Evolutionary conservation across 2,888 invertebrate species (phyloP), one percentile per base, ranked within the genome.

Genomic region (Andrena haemorrhoa): DNA sequence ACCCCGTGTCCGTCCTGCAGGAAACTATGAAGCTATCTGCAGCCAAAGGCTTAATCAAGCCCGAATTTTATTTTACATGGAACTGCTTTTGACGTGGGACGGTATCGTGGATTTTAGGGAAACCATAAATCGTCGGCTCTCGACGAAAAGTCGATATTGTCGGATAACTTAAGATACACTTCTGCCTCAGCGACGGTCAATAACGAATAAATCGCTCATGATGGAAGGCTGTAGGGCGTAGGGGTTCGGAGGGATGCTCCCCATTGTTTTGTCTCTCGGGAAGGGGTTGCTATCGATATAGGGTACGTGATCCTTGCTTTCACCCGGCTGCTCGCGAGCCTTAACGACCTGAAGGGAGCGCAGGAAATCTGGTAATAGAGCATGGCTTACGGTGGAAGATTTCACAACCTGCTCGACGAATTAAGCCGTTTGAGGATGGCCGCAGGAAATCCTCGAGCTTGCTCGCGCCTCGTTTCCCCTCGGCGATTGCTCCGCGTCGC

Each of bases 91-190:
- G 41, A n/a, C 58, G 47, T 12, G 16, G 2, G 8, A 20, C 12
- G 12, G 41, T 8, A 64, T 20, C 33, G 64, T n/a, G 29, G 47
- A 20, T 31, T 56, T n/a, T 41, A 5, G 8, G 35, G 49, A 26
- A 20, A 49, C 60, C 29, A 58, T 66, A 75, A 68, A 68, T 68
- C 60, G 75, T 35, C 16, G 33, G 64, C 68, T 33, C n/a, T 69
- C 61, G 26, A 3, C 68, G 35, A 29, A 20, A 58, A 61, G 66
- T 35, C 68, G 75, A 74, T 74, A 58, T 31, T 23, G 56, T 29
- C 23, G 73, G 65, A 74, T 31, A 65, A 74, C 47, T 74, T 65
- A 58, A 65, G 65, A 41, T 56, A 56, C 41, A 35, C n/a, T 65
- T 56, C 35, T 33, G 23, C 31, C 20, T 41, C 33, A 16, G 23